Evolutionary conservation across 2,797 vertebrate species (phyloP).

Genomic region (Xyrichtys novacula): DNA sequence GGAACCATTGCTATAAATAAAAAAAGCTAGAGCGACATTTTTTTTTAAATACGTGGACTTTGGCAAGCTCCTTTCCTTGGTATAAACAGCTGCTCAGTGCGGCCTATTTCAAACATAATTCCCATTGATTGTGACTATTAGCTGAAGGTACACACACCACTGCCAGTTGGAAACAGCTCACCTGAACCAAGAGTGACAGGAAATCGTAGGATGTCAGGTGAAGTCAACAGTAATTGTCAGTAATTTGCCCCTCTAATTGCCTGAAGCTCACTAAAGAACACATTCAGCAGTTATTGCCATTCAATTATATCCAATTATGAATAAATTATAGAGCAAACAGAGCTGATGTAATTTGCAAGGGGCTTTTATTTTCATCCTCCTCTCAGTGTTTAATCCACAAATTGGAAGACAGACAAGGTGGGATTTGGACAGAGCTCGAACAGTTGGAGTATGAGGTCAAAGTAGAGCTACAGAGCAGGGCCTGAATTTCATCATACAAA

Average conservation of each 20-base stretch:
- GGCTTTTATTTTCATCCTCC: constrained; percentile 14
- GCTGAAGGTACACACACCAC: constrained; percentile 33
- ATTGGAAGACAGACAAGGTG: constrained; percentile 25
- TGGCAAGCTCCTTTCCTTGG: too few species aligned
- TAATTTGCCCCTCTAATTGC: constrained; percentile 60
- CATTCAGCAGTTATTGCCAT: constrained; percentile 65
- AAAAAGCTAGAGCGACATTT: too few species aligned
- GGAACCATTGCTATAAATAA: too few species aligned
- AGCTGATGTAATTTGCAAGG: constrained; percentile 42
- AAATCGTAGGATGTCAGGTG: constrained; percentile 52
- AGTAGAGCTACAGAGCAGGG: constrained; percentile 8
- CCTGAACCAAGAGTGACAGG: constrained; percentile 46
- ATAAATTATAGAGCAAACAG: constrained; percentile 67
- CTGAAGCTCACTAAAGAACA: constrained; percentile 53
- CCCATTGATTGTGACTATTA: constrained; percentile 47
- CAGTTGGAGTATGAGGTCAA: constrained; percentile 21
- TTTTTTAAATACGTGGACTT: too few species aligned
- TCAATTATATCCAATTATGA: constrained; percentile 64
- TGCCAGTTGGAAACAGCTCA: constrained; percentile 30
- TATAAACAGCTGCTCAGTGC: not conserved
- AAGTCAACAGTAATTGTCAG: constrained; percentile 64
- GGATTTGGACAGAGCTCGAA: not conserved
- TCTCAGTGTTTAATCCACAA: constrained; percentile 24
- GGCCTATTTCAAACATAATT: constrained; percentile 41
- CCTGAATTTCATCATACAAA: too few species aligned